Conservation (phyloP, 2,797 vertebrate species). For the Oryzias dopingdopingensis region DNA sequence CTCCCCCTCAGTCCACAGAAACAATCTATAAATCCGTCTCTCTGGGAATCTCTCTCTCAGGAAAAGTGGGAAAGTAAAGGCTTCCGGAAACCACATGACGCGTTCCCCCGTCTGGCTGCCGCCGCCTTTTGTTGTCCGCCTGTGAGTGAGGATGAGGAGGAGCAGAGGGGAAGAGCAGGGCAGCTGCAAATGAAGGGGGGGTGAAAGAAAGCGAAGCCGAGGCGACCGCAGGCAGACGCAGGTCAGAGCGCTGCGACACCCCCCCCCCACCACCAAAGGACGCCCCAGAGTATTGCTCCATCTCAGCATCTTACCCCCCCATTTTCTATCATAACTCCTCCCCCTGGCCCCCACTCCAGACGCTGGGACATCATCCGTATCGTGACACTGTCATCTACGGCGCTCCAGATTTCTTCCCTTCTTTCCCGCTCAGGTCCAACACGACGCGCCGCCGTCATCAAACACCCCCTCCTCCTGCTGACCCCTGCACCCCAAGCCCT, state of each 20-base stretch:
- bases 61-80: slow-evolving; percentile 88
- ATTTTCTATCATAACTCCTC: not conserved
- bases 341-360: slow-evolving; percentile 45
- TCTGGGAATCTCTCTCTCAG: slow-evolving; percentile 78
- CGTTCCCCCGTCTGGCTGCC: slow-evolving; percentile 78
- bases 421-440: slow-evolving; percentile 65
- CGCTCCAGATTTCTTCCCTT: slow-evolving; percentile 45
- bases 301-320: slow-evolving; percentile 49
- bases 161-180: slow-evolving; percentile 35
- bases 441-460: slow-evolving; percentile 68
- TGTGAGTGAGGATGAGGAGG: slow-evolving; percentile 57
- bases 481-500: slow-evolving; percentile 62
- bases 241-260: slow-evolving; percentile 78
- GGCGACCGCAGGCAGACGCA: slow-evolving; percentile 66
- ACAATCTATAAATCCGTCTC: slow-evolving; percentile 57
- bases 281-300: slow-evolving; percentile 51
- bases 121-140: slow-evolving; percentile 85
- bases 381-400: slow-evolving; percentile 60
- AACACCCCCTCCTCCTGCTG: slow-evolving; percentile 67
- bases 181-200: slow-evolving; percentile 25
- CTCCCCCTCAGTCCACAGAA: slow-evolving; percentile 75
- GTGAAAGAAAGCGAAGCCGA: slow-evolving; percentile 12
- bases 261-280: slow-evolving; percentile 31
- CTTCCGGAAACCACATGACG: slow-evolving; percentile 87
- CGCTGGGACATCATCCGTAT: slow-evolving; percentile 58